Conservation (phyloP, 2,888 invertebrate species). For the Holacanthella duospinosa region DNA sequence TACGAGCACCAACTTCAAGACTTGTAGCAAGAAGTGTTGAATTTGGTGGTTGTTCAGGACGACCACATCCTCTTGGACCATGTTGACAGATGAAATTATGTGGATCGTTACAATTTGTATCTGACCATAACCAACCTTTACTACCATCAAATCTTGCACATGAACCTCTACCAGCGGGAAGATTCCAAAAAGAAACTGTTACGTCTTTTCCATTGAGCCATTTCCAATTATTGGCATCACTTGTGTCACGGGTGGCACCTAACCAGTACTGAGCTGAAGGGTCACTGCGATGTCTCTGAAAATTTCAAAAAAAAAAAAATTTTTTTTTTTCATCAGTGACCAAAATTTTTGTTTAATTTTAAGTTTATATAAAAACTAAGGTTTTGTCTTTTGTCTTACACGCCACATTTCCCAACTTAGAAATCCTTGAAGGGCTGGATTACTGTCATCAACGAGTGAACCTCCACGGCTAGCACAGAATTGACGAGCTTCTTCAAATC, state of each 20-base stretch:
- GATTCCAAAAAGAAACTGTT: slow-evolving; percentile 83
- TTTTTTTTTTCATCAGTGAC: not conserved
- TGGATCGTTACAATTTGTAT: slow-evolving; percentile 71
- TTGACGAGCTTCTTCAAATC: slow-evolving; percentile 64
- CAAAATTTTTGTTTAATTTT: not conserved
- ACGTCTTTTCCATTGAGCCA: slow-evolving; percentile 83
- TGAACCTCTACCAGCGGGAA: slow-evolving; percentile 68
- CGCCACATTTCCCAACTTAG: slow-evolving; percentile 91
- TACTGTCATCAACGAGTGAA: slow-evolving; percentile 79
- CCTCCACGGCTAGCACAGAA: slow-evolving; percentile 75
- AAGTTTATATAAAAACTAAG: not conserved
- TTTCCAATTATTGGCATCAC: slow-evolving; percentile 69
- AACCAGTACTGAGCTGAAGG: slow-evolving; percentile 89
- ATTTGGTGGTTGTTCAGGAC: slow-evolving; percentile 86
- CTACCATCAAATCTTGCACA: slow-evolving; percentile 85
- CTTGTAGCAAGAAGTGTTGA: slow-evolving; percentile 70
- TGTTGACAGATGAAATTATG: slow-evolving; percentile 89
- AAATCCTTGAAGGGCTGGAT: slow-evolving; percentile 85
- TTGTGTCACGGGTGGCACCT: slow-evolving; percentile 76
- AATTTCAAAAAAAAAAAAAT: slow-evolving; percentile 87
- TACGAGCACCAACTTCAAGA: slow-evolving; percentile 68
- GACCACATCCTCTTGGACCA: slow-evolving; percentile 80
- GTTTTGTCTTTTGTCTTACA: not conserved
- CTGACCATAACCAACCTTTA: slow-evolving; percentile 90
- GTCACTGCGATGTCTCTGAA: slow-evolving; percentile 80